Evolutionary conservation across 2,888 invertebrate species (phyloP).

Genomic region (Cheilosia variabilis): DNA sequence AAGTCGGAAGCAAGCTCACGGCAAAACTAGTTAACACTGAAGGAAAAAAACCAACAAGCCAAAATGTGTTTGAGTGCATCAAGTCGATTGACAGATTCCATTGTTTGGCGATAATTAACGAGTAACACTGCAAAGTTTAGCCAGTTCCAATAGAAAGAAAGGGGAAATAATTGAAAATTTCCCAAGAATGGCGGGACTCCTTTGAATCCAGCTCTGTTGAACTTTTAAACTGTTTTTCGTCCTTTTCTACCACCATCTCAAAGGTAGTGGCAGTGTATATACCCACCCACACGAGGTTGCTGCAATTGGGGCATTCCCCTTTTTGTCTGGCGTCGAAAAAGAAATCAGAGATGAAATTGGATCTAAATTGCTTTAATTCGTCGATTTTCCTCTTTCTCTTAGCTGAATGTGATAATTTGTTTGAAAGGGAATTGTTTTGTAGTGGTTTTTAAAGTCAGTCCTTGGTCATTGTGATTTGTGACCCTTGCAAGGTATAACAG

Average conservation of each 20-base stretch:
- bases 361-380: neutral
- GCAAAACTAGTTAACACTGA: slow-evolving; percentile 29
- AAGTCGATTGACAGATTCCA: slow-evolving; percentile 12
- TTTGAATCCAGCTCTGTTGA: neutral
- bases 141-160: neutral
- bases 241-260: neutral
- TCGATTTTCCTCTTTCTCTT: neutral
- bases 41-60: slow-evolving; percentile 8
- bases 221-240: slow-evolving; percentile 14
- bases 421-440: neutral
- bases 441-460: no score
- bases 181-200: neutral
- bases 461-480: no score
- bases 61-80: slow-evolving; percentile 13
- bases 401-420: neutral
- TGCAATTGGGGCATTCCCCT: no score
- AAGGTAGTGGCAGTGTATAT: no score
- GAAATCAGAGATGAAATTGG: neutral
- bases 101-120: slow-evolving; percentile 30
- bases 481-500: no score
- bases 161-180: slow-evolving; percentile 5
- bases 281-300: no score
- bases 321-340: neutral
- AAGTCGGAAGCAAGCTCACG: slow-evolving; percentile 27
- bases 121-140: neutral